Evolutionary conservation across 2,888 invertebrate genomes (phyloP), one percentile per base, ranked within the genome.

Genomic region (Drosophila anomalata): DNA sequence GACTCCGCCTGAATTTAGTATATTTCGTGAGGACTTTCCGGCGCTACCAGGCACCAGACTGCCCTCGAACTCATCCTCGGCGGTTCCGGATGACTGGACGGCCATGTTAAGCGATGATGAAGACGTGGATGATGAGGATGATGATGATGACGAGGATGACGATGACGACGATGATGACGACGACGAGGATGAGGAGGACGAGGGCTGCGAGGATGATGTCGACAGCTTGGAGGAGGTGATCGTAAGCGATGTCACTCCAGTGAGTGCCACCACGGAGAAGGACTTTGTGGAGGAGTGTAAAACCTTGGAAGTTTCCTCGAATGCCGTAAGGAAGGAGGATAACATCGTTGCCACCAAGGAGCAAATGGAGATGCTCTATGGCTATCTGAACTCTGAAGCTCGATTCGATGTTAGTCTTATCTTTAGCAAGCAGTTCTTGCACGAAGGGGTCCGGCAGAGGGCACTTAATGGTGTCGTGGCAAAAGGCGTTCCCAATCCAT

Each of bases 11-110:
- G 71, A 73, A 8, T 87, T 84, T n/a, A 79, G 59, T 31, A 73
- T 84, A 8, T 33, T 74, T 4, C 70, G 59, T 3, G 80, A 84
- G 46, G 78, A 84, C 20, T 84, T 84, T 52, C 84, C 85, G 1
- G 79, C 85, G 0, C 44, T 84, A 46, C 78, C 85, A 0, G 86
- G 76, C 12, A 52, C 65, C 0, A 17, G 8, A 0, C 3, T 41
- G 2, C 31, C 54, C 1, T 29, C 54, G 11, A 39, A 4, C 3
- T 2, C 54, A 8, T 67, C 48, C 0, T 51, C 54, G 9, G 12
- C 12, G 8, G 70, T 74, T 22, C 73, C 73, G 0, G 75, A 74
- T n/a, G 71, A 78, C 44, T 80, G 80, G 83, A 73, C 63, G 0
- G 53, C 66, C 42, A 75, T 74, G 39, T 51, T 82, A 17, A 73